Evolutionary conservation across 2,113 vertebrate species (phyloP), one percentile per base, ranked within the genome.

Genomic region (Melanocharis versteri): DNA sequence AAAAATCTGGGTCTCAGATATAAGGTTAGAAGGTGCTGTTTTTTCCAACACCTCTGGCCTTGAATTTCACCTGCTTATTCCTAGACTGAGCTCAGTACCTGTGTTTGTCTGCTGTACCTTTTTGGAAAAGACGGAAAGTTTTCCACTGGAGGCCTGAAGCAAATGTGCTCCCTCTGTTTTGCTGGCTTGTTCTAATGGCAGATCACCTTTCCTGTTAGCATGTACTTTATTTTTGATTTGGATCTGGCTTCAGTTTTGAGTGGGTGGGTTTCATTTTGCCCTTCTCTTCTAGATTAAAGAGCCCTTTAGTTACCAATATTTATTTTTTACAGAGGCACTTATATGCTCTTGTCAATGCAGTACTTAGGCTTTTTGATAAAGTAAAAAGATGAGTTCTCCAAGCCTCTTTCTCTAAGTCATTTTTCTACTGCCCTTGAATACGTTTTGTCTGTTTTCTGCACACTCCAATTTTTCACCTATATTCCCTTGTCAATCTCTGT

Each of bases 351-450:
- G 33, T 80, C 66, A 86, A 65, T 48, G 58, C 48, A 64, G 44
- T 87, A 35, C 22, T 78, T 78, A 47, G 44, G 28, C 28, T 77
- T 85, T 83, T 65, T 81, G 33, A 57, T 73, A 51, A 73, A 44
- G 31, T 66, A 78, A 75, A 70, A 89, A 64, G 8, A 71, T 56
- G 42, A 81, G 20, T 73, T 87, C 47, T 70, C 56, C 47, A 81
- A 83, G 42, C 21, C 21, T 86, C 47, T 79, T 87, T 87, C 82
- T 61, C 30, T 6, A 81, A 83, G 27, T 73, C 2, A 62, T 89
- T 96, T 92, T 92, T 87, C 68, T 93, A 9, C 86, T 54, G n/a
- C 40, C 60, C 60, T 81, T 81, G 68, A 83, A 73, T 96, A 73
- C 17, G 83, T 94, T 90, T 88, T 71, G 22, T 70, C 37, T 70